These are phyloP conservation scores for Cloeon dipterum DNA, from an alignment of 2,888 invertebrate species.

Conservation along the genomic window DNA sequence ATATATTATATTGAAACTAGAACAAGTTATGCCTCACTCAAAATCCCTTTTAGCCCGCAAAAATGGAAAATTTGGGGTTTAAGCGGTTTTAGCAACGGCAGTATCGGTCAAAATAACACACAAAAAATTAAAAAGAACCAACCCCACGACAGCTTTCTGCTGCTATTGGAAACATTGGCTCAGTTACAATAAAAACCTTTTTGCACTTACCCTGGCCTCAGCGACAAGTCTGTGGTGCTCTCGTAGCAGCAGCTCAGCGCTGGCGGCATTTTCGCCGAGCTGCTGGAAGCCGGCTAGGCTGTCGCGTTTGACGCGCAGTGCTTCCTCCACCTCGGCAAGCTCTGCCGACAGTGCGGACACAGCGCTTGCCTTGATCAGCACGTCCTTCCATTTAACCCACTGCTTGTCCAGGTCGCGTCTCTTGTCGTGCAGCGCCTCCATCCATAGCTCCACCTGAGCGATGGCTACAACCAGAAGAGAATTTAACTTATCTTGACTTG, in stretches of 20 bases:
- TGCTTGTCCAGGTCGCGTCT: constrained; percentile 43
- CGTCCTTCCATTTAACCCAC: constrained; percentile 42
- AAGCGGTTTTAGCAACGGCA: no score
- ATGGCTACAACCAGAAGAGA: constrained; percentile 24
- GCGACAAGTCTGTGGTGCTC: constrained; percentile 42
- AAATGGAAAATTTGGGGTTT: no score
- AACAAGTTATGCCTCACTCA: no score
- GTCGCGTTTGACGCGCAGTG: constrained; percentile 28
- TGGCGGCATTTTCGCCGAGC: constrained; percentile 47
- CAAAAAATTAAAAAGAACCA: not conserved
- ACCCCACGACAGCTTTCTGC: not conserved
- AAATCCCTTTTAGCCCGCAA: no score
- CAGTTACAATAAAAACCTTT: no score
- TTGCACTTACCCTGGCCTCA: constrained; percentile 41
- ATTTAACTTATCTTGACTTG: not conserved
- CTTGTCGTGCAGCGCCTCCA: constrained; percentile 51
- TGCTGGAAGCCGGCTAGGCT: constrained; percentile 30
- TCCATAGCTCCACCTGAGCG: constrained; percentile 46
- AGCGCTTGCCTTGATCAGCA: constrained; percentile 56
- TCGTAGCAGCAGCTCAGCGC: constrained; percentile 39
- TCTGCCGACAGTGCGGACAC: constrained; percentile 49
- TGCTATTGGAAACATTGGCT: no score
- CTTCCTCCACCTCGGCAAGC: constrained; percentile 35
- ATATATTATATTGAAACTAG: no score
- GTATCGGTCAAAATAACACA: no score